A percentile compares a stretch with the other conserved stretches of the same genome.
Evolutionary conservation across 2,113 vertebrate genomes (phyloP).

Genomic region (Nannobrachium achirus): DNA sequence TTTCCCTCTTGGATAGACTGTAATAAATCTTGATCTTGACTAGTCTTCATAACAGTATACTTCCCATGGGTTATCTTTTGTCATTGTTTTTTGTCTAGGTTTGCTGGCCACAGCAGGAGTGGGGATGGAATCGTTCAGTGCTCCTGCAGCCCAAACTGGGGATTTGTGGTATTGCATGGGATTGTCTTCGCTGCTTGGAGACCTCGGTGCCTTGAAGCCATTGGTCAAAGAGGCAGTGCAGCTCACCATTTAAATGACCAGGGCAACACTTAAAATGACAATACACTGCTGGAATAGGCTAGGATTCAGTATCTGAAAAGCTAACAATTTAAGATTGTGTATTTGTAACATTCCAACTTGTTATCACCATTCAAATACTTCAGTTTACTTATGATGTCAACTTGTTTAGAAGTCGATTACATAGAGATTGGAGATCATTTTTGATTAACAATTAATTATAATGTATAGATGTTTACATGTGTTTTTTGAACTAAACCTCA

Average conservation of each 20-base stretch:
- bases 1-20: no score
- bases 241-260: slow-evolving; percentile 75
- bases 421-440: slow-evolving; percentile 31
- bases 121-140: slow-evolving; percentile 87
- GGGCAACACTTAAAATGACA: neutral
- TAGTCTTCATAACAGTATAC: neutral
- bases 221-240: slow-evolving; percentile 80
- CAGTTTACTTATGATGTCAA: slow-evolving; percentile 39
- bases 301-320: slow-evolving; percentile 38
- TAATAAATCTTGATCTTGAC: no score
- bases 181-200: slow-evolving; percentile 77
- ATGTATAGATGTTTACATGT: slow-evolving; percentile 29
- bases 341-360: slow-evolving; percentile 14
- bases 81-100: slow-evolving; percentile 71
- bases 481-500: slow-evolving; percentile 33
- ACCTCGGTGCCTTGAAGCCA: slow-evolving; percentile 79
- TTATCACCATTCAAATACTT: slow-evolving; percentile 15
- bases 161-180: slow-evolving; percentile 86
- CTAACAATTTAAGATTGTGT: slow-evolving; percentile 8
- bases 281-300: slow-evolving; percentile 9
- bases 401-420: slow-evolving; percentile 42
- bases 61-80: slow-evolving; percentile 12
- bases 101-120: slow-evolving; percentile 78
- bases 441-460: slow-evolving; percentile 41
- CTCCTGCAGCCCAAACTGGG: slow-evolving; percentile 69